phyloP scores from a whole-genome alignment of 2,113 vertebrate genomes.

The Aldabrachelys gigantea region DNA sequence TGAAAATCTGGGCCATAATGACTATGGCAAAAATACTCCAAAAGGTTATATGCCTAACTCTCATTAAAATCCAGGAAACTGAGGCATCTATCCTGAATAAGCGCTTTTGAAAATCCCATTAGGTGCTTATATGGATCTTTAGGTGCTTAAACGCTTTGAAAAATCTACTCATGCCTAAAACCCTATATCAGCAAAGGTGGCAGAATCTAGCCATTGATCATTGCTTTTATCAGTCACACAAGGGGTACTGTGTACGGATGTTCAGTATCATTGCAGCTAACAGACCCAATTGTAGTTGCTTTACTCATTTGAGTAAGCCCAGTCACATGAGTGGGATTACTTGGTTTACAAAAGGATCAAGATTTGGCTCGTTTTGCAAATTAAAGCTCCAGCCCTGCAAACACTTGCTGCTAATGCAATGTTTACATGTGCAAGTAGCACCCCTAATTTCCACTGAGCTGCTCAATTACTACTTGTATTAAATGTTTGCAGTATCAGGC shows the following conservation, averaged over 20 bases:
- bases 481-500: neutral
- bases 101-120: neutral
- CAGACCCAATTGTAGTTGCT: neutral
- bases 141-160: neutral
- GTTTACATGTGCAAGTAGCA: neutral
- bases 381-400: neutral
- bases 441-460: neutral
- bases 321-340: neutral
- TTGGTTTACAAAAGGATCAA: neutral
- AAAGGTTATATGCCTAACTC: neutral
- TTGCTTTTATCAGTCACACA: neutral
- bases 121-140: neutral
- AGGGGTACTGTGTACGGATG: neutral
- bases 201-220: fast-evolving
- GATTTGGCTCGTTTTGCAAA: neutral
- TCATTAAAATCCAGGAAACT: neutral
- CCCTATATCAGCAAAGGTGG: neutral
- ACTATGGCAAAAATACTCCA: neutral
- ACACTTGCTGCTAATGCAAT: neutral
- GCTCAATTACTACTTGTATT: neutral
- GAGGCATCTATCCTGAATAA: fast-evolving
- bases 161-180: neutral
- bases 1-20: neutral
- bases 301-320: neutral
- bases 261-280: neutral